These are phyloP conservation scores for Bembecia ichneumoniformis DNA, from an alignment of 2,888 invertebrate species.

Conservation along the genomic window DNA sequence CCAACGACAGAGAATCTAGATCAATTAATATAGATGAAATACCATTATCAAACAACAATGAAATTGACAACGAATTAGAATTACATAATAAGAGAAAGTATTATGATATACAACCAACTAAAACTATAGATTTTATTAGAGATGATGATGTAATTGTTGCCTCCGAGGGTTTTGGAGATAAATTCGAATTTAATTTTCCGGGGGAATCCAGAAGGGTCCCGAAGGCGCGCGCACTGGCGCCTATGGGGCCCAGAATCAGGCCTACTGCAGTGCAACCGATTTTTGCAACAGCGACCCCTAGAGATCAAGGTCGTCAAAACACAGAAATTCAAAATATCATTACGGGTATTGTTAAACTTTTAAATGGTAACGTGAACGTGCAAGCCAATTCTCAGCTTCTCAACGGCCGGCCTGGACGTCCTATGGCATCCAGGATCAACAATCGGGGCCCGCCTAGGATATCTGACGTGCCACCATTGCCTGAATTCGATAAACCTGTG, in stretches of 20 bases:
- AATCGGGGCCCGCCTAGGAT: conserved; percentile 91
- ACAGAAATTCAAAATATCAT: conserved; percentile 91
- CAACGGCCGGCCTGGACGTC: conserved; percentile 75
- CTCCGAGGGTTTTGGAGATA: conserved; percentile 55
- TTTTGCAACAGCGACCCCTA: conserved; percentile 68
- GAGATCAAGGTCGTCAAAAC: conserved; percentile 54
- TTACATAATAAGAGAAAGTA: conserved; percentile 59
- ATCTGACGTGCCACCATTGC: conserved; percentile 80
- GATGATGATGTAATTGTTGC: conserved; percentile 48
- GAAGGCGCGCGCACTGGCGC: conserved; percentile 76
- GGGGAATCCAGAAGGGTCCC: conserved; percentile 85
- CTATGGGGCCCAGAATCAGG: conserved; percentile 78
- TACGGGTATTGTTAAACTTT: conserved; percentile 87
- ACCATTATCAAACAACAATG: conserved; percentile 67
- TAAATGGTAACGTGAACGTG: conserved; percentile 91
- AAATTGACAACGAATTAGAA: conserved; percentile 73
- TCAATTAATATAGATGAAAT: conserved; percentile 71
- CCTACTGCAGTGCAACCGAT: conserved; percentile 67
- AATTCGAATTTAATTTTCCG: conserved; percentile 71
- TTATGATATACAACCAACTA: conserved; percentile 71
- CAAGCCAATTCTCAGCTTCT: conserved; percentile 79
- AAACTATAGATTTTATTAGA: conserved; percentile 51
- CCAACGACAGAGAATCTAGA: conserved; percentile 49
- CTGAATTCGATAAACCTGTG: conserved; percentile 75
- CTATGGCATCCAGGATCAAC: conserved; percentile 85